Evolutionary conservation across 1,140 invertebrate species (phyloP).

Genomic region (Tenebrio molitor): DNA sequence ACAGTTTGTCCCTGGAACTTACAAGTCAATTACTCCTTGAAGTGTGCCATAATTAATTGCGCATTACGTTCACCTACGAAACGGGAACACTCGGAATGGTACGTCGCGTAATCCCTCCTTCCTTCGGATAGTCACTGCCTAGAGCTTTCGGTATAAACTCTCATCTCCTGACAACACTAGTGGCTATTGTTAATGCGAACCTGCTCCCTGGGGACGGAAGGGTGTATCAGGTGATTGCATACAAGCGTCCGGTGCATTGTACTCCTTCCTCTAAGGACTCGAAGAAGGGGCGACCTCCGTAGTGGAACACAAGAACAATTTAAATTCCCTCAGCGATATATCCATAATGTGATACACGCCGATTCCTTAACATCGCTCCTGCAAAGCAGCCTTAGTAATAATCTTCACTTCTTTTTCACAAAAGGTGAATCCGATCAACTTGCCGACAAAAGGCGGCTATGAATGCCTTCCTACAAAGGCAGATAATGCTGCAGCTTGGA

Average conservation of each 20-base stretch:
- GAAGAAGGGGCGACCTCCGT: background rate
- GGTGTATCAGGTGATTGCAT: constrained; percentile 35
- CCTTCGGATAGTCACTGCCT: constrained; percentile 16
- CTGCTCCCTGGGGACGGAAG: constrained; percentile 9
- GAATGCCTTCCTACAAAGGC: constrained; percentile 30
- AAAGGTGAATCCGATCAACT: constrained; percentile 39
- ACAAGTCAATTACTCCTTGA: background rate
- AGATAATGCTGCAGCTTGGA: constrained; percentile 34
- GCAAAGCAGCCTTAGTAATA: constrained; percentile 16
- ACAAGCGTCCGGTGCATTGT: constrained; percentile 37
- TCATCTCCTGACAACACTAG: constrained; percentile 22
- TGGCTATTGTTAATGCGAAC: constrained; percentile 29
- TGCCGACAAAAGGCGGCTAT: constrained; percentile 32
- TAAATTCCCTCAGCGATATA: constrained; percentile 19
- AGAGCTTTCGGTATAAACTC: constrained; percentile 23
- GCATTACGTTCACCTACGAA: background rate
- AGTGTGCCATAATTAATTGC: constrained; percentile 16
- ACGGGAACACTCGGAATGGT: background rate
- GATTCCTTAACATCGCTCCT: constrained; percentile 19
- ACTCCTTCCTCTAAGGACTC: constrained; percentile 11
- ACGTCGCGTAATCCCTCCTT: constrained; percentile 11
- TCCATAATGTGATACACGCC: constrained; percentile 9
- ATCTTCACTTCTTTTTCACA: constrained; percentile 25
- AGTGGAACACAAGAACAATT: constrained; percentile 8
- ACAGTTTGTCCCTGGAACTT: background rate